Conservation (phyloP, 1,140 invertebrate genomes). For the Drosophila tani region DNA sequence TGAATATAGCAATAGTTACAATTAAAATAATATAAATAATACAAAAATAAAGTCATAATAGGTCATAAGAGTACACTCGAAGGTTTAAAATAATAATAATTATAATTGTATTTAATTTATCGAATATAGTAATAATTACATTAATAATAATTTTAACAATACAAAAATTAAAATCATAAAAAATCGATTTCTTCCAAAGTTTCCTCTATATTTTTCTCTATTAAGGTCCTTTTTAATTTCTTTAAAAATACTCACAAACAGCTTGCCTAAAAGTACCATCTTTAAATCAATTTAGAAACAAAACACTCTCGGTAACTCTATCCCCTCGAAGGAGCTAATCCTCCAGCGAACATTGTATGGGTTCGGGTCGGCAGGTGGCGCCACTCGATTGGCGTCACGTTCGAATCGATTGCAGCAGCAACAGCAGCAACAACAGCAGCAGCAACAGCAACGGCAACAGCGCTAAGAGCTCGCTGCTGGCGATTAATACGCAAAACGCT, state of each 20-base stretch:
- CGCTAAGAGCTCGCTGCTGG: conserved; percentile 33
- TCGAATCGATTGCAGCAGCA: conserved; percentile 39
- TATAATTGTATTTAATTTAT: too few species aligned
- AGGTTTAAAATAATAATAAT: too few species aligned
- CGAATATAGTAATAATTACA: too few species aligned
- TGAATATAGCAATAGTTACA: too few species aligned
- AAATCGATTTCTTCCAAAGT: too few species aligned
- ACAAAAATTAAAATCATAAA: too few species aligned
- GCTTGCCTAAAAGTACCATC: not conserved
- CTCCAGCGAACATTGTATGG: conserved; percentile 4
- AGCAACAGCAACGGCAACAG: conserved; percentile 13
- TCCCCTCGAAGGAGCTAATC: conserved; percentile 5
- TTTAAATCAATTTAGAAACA: conserved; percentile 12
- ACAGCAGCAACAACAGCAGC: conserved; percentile 18
- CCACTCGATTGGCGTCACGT: conserved; percentile 75
- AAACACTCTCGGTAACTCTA: conserved; percentile 29
- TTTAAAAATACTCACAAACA: not conserved
- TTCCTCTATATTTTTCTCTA: too few species aligned
- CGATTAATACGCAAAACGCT: conserved; percentile 81
- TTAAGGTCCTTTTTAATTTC: not conserved
- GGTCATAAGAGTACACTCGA: too few species aligned
- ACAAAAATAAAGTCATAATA: too few species aligned
- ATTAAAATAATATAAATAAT: too few species aligned
- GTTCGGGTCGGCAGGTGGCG: conserved; percentile 63
- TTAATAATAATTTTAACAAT: too few species aligned